Conservation (phyloP, 2,797 vertebrate genomes). For the Gephyroberyx darwinii region DNA sequence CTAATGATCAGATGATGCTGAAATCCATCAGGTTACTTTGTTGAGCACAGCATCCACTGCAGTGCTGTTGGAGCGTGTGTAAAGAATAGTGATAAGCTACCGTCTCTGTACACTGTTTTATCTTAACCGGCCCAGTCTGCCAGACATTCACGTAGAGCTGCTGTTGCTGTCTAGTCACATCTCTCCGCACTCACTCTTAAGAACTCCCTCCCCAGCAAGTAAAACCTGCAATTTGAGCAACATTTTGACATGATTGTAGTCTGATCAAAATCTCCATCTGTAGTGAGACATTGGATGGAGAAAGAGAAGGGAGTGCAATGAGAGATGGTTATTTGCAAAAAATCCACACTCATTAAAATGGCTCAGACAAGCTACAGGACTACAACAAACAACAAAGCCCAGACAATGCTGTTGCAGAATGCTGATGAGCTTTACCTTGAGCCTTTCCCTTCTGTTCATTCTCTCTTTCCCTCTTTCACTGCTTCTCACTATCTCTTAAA, state of each 20-base stretch:
- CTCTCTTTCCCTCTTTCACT: conserved; percentile 32
- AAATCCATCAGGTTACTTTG: conserved; percentile 48
- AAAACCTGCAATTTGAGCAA: conserved; percentile 54
- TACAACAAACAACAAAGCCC: conserved; percentile 77
- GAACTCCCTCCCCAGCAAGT: conserved; percentile 47
- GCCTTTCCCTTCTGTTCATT: conserved; percentile 44
- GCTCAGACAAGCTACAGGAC: conserved; percentile 68
- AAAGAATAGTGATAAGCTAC: conserved; percentile 78
- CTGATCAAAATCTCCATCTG: conserved; percentile 67
- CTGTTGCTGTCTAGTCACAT: conserved; percentile 72
- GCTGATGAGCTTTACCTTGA: conserved; percentile 74
- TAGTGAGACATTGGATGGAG: conserved; percentile 53
- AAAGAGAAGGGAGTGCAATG: conserved; percentile 36
- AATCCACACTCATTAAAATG: conserved; percentile 72
- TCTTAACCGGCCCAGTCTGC: conserved; percentile 68
- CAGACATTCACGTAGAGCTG: conserved; percentile 76
- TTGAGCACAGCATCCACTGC: conserved; percentile 68
- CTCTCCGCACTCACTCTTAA: conserved; percentile 39
- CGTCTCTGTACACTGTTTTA: conserved; percentile 66
- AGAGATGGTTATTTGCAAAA: conserved; percentile 55
- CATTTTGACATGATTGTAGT: conserved; percentile 64
- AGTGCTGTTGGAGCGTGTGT: conserved; percentile 68
- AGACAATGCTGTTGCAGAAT: conserved; percentile 76
- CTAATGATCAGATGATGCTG: conserved; percentile 30
- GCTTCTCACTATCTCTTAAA: conserved; percentile 34